These are phyloP conservation scores for Andricus curvator DNA, from an alignment of 2,888 invertebrate genomes.

Conservation along the genomic window DNA sequence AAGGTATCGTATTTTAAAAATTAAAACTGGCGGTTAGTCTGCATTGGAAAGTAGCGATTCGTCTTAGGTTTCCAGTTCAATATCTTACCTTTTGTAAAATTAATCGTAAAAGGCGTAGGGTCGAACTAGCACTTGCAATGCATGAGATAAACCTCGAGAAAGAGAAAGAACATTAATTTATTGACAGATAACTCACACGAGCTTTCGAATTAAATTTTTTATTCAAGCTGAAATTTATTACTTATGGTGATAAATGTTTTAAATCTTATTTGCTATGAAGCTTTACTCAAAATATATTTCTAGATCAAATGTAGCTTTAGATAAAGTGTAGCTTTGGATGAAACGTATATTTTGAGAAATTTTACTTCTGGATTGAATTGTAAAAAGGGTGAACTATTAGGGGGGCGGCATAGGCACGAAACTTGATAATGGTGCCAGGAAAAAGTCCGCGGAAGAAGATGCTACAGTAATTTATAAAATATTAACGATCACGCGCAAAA, in stretches of 20 bases:
- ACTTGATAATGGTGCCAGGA: conserved; percentile 5
- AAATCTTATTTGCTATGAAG: too few relatives aligned
- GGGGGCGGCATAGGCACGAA: not conserved
- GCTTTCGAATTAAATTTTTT: not conserved
- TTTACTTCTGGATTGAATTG: conserved; percentile 1
- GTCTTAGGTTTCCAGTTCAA: conserved; percentile 1
- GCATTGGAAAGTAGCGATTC: conserved; percentile 13
- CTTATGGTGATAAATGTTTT: too few relatives aligned
- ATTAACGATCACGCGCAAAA: conserved; percentile 6
- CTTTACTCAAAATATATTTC: too few relatives aligned
- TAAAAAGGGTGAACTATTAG: not conserved
- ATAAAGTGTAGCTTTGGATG: not conserved
- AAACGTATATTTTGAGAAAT: not conserved
- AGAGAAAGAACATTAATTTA: conserved; percentile 12
- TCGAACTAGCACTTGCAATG: not conserved
- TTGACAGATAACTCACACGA: not conserved
- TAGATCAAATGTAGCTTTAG: too few relatives aligned
- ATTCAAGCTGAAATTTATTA: too few relatives aligned
- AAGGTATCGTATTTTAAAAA: conserved; percentile 24
- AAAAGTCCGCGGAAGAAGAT: not conserved
- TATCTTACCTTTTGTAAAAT: conserved; percentile 17
- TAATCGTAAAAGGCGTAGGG: not conserved
- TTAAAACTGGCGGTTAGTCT: conserved; percentile 4
- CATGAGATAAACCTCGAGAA: not conserved
- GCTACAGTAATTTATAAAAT: conserved; percentile 10